Evolutionary conservation across 2,888 invertebrate genomes (phyloP), one percentile per base, ranked within the genome.

Genomic region (Brenthis hecate): DNA sequence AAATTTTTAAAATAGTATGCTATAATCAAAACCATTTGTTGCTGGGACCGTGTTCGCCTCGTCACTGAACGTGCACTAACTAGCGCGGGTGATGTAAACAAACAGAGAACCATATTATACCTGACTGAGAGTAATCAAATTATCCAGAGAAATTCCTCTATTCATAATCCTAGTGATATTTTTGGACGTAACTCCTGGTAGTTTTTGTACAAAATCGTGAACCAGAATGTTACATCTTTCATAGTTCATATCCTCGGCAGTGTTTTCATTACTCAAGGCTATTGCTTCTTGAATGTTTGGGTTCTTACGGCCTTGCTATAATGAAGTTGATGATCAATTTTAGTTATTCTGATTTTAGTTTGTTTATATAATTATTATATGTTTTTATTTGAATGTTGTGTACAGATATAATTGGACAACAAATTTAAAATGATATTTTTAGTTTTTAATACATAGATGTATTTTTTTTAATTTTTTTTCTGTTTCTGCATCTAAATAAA

Each of bases 181-280:
- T 86, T 97, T 98, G 0, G 97, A 95, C 73, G 95, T 96, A 6
- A 99, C 94, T 11, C 99, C 99, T 0, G 99, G 98, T 79, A 99
- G 92, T 84, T 97, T 97, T 32, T 95, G 92, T n/a, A 98, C 88
- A 80, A 98, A 96, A 85, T 97, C 97, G 85, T 97, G 95, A 32
- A 97, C 94, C 70, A 93, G 88, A 56, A 94, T 92, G 83, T 96
- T 98, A 89, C 94, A 98, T 75, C 95, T 94, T 76, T 96, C 95
- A 64, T 85, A 87, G 76, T 85, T 80, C 82, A 88, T 86, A 55
- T 91, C 91, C 51, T 95, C 94, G 14, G 96, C 94, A 4, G 93
- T 93, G 80, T 95, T 95, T 72, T 96, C 96, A 3, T 94, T 94
- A 69, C 96, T 96, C 61, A 97, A 89, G 3, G 96, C 94, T 13